Base-by-base conservation (phyloP, 2,888 invertebrate species). In the Punctoribates punctum region DNA sequence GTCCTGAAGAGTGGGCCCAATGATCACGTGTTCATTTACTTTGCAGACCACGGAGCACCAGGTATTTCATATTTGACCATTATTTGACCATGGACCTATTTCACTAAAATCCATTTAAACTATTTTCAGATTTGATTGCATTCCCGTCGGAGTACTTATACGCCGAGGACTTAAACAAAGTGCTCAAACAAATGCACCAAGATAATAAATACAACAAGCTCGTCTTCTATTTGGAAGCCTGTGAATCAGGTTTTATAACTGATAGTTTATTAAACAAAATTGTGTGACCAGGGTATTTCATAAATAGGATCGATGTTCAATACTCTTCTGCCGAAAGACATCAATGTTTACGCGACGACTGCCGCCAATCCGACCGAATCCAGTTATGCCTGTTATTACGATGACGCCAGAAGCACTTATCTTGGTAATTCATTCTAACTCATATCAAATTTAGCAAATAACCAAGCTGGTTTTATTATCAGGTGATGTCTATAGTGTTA, bases 221-320 rank as follows among this genome's bases (percentile, higher is more conserved):
- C 82, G 85, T 88, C 57, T 82, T 88, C 77, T 88, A 88, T 81
- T 81, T 88, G 73, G 88, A 88, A 82, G 87, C 88, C 1, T 88
- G 88, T 82, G 87, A 88, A 79, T 86, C 87, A 51, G 88, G 88
- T 20, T 88, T 25, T 5, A 34, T 34, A n/a, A n/a, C n/a, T n/a
- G n/a, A n/a, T n/a, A n/a, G n/a, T n/a, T n/a, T n/a, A n/a, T n/a
- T n/a, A n/a, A 25, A 13, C 4, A 25, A 27, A 62, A 13, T 60
- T 60, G 25, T 8, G 3, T 62, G 15, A 42, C 42, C 42, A 13
- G 4, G 42, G 9, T 34, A n/a, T 65, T 65, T 29, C 1, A 42
- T 34, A 8, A 23, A 27, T 48, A 72, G 72, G 72, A 13, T 72
- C 88, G 2, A 88, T 88, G 87, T 88, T 88, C 82, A 83, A 85